phyloP scores from a whole-genome alignment of 2,797 vertebrate genomes.

The Poecilia velifera region DNA sequence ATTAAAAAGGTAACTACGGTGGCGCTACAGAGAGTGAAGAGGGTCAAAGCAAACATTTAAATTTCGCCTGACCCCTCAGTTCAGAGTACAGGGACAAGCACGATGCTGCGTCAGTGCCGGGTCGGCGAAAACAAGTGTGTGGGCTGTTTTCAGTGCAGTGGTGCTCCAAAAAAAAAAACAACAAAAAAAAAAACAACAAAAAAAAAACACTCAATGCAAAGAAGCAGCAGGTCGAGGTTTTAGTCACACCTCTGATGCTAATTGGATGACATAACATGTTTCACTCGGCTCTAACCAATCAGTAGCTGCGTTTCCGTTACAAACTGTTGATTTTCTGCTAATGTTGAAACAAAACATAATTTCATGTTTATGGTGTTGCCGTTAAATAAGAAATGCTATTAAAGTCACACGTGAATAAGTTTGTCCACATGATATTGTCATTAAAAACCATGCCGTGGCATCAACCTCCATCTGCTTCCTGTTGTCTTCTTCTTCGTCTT shows the following conservation, averaged over 20 bases:
- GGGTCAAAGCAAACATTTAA: slow-evolving; percentile 42
- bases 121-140: slow-evolving; percentile 35
- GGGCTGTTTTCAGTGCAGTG: slow-evolving; percentile 35
- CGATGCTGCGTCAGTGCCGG: slow-evolving; percentile 51
- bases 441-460: no score
- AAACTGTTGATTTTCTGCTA: no score
- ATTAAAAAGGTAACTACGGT: slow-evolving; percentile 6
- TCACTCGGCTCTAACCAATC: slow-evolving; percentile 25
- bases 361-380: no score
- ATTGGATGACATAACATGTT: slow-evolving; percentile 46
- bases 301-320: background rate
- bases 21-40: slow-evolving; percentile 34
- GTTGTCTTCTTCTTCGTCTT: no score
- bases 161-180: slow-evolving; percentile 37
- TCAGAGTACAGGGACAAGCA: slow-evolving; percentile 34
- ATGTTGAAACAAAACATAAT: no score
- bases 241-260: slow-evolving; percentile 37
- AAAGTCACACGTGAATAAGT: no score
- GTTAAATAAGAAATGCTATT: no score
- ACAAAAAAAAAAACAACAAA: background rate
- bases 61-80: slow-evolving; percentile 35
- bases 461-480: no score
- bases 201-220: slow-evolving; percentile 23
- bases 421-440: no score
- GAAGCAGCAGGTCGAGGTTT: slow-evolving; percentile 36